phyloP scores from a whole-genome alignment of 2,888 invertebrate genomes.

The Glaucopsyche alexis region DNA sequence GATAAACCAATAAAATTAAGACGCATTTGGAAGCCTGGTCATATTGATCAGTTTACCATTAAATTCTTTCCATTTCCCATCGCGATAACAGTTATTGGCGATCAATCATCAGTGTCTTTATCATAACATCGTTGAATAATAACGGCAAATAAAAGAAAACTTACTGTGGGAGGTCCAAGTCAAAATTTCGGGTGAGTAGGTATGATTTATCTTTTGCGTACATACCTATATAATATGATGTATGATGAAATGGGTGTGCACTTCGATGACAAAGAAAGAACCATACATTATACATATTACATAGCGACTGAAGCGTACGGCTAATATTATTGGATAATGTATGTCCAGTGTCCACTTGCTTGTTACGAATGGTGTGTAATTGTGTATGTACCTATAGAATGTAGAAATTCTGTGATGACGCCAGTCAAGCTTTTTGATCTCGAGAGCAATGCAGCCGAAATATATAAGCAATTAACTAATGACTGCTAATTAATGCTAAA shows the following conservation, averaged over 20 bases:
- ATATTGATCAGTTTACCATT: slow-evolving; percentile 20
- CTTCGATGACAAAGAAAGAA: not conserved
- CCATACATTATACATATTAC: too few relatives aligned
- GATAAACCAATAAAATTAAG: slow-evolving; percentile 35
- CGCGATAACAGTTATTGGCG: slow-evolving; percentile 18
- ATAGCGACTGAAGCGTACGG: too few relatives aligned
- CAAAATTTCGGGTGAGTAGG: not conserved
- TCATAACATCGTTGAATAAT: not conserved
- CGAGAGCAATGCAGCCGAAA: not conserved
- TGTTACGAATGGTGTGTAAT: too few relatives aligned
- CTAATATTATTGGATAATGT: too few relatives aligned
- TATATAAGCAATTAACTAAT: slow-evolving; percentile 21
- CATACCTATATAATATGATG: too few relatives aligned
- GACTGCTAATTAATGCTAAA: slow-evolving; percentile 23
- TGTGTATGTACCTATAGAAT: not conserved
- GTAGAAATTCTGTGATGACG: not conserved
- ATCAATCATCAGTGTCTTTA: slow-evolving; percentile 10
- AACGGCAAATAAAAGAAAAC: slow-evolving; percentile 1
- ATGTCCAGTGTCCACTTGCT: too few relatives aligned
- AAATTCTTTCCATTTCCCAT: slow-evolving; percentile 3
- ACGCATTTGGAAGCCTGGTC: slow-evolving; percentile 8
- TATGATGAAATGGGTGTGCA: not conserved
- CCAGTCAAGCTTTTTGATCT: slow-evolving; percentile 10
- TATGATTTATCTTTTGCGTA: not conserved
- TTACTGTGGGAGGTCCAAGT: not conserved